phyloP scores from a whole-genome alignment of 1,140 invertebrate species.

The Ganaspis sp. region DNA sequence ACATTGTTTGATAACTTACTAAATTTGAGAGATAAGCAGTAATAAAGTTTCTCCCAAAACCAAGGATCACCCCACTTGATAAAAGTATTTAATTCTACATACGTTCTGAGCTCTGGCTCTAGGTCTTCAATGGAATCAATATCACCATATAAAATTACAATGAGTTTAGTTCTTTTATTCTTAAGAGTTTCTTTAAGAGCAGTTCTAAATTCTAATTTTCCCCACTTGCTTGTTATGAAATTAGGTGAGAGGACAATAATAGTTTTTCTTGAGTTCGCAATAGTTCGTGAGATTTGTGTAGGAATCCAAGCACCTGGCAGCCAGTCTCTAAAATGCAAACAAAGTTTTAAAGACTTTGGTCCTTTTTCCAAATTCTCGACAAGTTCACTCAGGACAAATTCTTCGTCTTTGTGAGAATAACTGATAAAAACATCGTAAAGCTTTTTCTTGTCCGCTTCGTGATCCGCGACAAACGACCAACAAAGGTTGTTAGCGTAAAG shows the following conservation, averaged over 20 bases:
- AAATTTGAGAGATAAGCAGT: conserved; percentile 80
- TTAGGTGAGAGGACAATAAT: conserved; percentile 88
- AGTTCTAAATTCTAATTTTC: conserved; percentile 87
- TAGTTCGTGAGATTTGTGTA: conserved; percentile 86
- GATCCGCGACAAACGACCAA: conserved; percentile 82
- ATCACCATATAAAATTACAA: conserved; percentile 88
- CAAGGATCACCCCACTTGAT: too few species aligned
- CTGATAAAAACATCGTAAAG: conserved; percentile 92
- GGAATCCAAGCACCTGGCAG: conserved; percentile 85
- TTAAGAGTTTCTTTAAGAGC: conserved; percentile 86
- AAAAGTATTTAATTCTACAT: conserved; percentile 90
- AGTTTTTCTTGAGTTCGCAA: conserved; percentile 87
- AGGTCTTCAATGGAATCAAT: conserved; percentile 80
- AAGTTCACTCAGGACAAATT: conserved; percentile 83
- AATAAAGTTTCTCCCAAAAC: conserved; percentile 91
- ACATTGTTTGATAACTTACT: too few species aligned
- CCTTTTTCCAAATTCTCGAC: conserved; percentile 82
- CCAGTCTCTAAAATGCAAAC: conserved; percentile 91
- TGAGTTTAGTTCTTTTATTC: conserved; percentile 83
- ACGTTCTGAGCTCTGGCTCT: conserved; percentile 85
- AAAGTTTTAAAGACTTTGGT: conserved; percentile 80
- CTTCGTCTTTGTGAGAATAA: conserved; percentile 88
- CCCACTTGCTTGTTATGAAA: conserved; percentile 91
- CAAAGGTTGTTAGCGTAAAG: conserved; percentile 81
- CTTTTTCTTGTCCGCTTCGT: conserved; percentile 87